These are phyloP conservation scores for Zaprionus nigranus DNA, from an alignment of 1,140 invertebrate genomes.

Conservation along the genomic window DNA sequence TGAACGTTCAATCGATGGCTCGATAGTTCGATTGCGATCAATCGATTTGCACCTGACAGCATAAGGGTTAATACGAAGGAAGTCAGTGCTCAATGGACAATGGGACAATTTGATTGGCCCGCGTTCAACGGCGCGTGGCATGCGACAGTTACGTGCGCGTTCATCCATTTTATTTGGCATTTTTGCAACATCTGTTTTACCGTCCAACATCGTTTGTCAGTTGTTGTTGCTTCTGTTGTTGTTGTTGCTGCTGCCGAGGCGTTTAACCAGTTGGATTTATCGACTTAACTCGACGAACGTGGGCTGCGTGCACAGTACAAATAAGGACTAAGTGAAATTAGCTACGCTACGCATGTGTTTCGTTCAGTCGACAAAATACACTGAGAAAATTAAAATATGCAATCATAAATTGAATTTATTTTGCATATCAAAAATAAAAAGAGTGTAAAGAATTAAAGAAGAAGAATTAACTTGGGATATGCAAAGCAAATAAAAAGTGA, in stretches of 20 bases:
- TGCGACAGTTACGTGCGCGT: conserved; percentile 35
- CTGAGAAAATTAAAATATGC: not conserved
- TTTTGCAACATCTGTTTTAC: conserved; percentile 73
- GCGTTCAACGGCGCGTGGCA: conserved; percentile 38
- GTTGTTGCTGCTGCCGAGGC: conserved; percentile 20
- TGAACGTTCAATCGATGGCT: conserved; percentile 32
- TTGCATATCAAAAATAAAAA: not conserved
- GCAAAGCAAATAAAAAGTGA: no score
- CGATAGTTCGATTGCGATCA: conserved; percentile 19
- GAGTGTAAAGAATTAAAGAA: not conserved
- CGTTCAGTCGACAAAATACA: conserved; percentile 1
- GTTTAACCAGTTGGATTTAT: conserved; percentile 35
- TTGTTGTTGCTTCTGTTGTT: not conserved
- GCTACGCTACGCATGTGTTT: conserved; percentile 7
- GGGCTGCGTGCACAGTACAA: conserved; percentile 5
- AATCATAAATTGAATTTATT: not conserved
- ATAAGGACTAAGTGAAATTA: conserved; percentile 13
- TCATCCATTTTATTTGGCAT: conserved; percentile 61
- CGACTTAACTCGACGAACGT: conserved; percentile 9
- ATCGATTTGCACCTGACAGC: conserved; percentile 7
- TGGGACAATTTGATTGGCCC: conserved; percentile 24
- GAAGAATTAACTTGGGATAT: not conserved
- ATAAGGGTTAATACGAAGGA: conserved; percentile 20
- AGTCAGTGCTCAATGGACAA: conserved; percentile 1
- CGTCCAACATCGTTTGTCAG: not conserved